phyloP scores from a whole-genome alignment of 2,888 invertebrate genomes.

The Byasa hedistus region DNA sequence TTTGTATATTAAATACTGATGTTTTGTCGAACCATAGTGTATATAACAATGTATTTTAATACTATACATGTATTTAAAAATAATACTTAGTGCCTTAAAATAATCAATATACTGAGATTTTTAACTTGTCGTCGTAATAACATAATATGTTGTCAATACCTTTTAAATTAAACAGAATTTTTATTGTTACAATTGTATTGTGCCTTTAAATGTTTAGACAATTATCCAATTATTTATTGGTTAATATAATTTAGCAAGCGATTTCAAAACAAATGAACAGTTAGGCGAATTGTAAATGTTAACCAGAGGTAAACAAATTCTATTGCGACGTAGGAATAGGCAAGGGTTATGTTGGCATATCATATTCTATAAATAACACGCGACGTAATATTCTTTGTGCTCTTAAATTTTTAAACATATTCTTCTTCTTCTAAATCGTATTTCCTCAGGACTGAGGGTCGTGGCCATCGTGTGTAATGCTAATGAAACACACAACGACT shows the following conservation, averaged over 20 bases:
- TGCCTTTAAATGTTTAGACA: background rate
- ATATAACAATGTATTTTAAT: background rate
- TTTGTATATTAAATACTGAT: no score
- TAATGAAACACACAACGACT: no score
- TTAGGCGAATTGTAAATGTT: constrained; percentile 22
- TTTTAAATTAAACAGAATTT: background rate
- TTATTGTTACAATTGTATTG: background rate
- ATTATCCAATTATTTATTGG: constrained; percentile 10
- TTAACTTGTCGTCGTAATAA: background rate
- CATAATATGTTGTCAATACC: no score
- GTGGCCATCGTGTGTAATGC: no score
- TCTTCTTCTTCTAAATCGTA: no score
- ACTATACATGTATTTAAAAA: background rate
- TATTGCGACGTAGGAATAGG: constrained; percentile 14
- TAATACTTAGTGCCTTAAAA: background rate
- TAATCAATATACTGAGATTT: background rate
- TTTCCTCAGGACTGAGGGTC: no score
- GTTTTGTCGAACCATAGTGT: no score
- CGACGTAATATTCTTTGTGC: background rate
- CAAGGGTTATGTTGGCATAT: constrained; percentile 15
- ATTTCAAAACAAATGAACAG: constrained; percentile 12
- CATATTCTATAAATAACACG: background rate
- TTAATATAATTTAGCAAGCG: constrained; percentile 14
- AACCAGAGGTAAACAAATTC: constrained; percentile 22
- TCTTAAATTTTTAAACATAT: no score